Evolutionary conservation across 1,140 invertebrate genomes (phyloP), one percentile per base, ranked within the genome.

Genomic region (Atta colombica): DNA sequence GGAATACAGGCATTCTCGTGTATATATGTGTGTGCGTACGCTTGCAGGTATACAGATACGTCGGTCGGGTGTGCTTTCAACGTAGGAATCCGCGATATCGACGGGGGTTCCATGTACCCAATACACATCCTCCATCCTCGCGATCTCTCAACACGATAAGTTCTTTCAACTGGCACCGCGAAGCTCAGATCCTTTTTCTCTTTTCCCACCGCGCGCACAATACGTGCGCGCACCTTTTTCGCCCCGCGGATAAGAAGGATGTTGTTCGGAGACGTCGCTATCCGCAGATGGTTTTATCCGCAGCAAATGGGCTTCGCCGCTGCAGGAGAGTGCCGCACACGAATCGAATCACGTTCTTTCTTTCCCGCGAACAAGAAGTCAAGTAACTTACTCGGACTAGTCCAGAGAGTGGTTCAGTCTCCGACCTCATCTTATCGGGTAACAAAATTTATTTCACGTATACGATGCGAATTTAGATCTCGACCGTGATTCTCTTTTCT

Each of bases 121-220:
- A 88, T 90, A 80, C 75, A 86, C 86, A 71, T 90, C 75, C 77
- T 86, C 65, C 75, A 66, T 72, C 75, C 80, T 88, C 86, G 89
- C 89, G 89, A 90, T 90, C 86, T 88, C 89, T 88, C 89, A 72
- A 90, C 89, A 77, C 89, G 89, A 90, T 90, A 90, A 90, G 89
- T 88, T 88, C 86, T 88, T 90, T 90, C 89, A 88, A 90, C 86
- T 74, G 78, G 88, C 80, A 90, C 86, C 53, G 61, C 68, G 63
- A 35, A 35, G 86, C 80, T 80, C 31, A 63, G 35, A 85, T 77
- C 71, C 71, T 68, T 65, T 88, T 60, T 88, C 86, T 78, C 92
- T 80, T 89, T 81, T 82, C 85, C 89, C 88, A 87, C 18, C 60
- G 49, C 75, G 75, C 25, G 25, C 53, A 58, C 84, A 80, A 60